These are phyloP conservation scores for Amphimallon solstitiale DNA, from an alignment of 2,888 invertebrate genomes.

Conservation along the genomic window DNA sequence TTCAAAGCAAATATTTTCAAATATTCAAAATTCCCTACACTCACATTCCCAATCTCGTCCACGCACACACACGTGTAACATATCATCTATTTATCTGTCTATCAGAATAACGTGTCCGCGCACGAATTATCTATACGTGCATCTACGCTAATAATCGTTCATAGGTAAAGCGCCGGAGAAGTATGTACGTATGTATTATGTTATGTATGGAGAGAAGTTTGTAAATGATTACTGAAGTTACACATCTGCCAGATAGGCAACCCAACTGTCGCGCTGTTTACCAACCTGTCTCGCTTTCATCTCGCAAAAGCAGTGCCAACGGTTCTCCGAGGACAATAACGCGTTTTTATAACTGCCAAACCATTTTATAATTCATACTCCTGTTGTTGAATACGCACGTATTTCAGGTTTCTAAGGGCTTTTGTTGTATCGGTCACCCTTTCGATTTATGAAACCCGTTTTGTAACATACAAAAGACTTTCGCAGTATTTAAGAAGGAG, in stretches of 20 bases:
- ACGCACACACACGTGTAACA: background rate
- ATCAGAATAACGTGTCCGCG: conserved; percentile 3
- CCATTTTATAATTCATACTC: conserved; percentile 26
- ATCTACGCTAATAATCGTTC: background rate
- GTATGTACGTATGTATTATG: background rate
- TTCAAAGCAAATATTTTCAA: conserved; percentile 39
- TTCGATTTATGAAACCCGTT: conserved; percentile 29
- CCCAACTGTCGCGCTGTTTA: conserved; percentile 44
- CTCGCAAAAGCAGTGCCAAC: conserved; percentile 34
- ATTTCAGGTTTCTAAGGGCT: conserved; percentile 32
- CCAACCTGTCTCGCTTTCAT: conserved; percentile 43
- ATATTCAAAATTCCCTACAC: conserved; percentile 27
- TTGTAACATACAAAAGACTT: conserved; percentile 12
- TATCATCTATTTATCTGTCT: conserved; percentile 5
- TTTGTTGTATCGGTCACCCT: conserved; percentile 28
- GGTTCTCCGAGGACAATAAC: conserved; percentile 26
- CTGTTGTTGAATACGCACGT: conserved; percentile 3
- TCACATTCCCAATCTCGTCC: conserved; percentile 7
- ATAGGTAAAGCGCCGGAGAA: background rate
- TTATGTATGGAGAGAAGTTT: background rate
- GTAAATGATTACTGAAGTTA: conserved; percentile 13
- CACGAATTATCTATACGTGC: background rate
- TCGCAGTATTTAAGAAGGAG: conserved; percentile 10
- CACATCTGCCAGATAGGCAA: conserved; percentile 44
- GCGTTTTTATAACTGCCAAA: conserved; percentile 31